Evolutionary conservation across 2,797 vertebrate genomes (phyloP).

Genomic region (Schizothorax lantsangensis): DNA sequence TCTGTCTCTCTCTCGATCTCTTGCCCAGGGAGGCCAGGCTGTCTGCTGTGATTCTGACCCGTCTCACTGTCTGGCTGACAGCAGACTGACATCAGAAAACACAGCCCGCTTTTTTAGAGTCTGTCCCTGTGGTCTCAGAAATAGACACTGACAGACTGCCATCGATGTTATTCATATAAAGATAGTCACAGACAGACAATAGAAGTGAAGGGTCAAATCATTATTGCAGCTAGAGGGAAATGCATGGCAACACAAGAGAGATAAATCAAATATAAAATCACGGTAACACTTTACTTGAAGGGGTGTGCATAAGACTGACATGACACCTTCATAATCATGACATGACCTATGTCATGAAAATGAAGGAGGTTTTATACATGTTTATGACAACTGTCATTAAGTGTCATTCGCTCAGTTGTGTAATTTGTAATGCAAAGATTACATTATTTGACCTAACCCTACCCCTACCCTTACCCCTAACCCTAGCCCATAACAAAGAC

Average conservation of each 20-base stretch:
- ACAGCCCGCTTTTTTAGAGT: not conserved
- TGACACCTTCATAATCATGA: no score
- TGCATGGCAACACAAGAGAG: not conserved
- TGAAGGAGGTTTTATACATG: no score
- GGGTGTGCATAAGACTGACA: no score
- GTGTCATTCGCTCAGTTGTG: no score
- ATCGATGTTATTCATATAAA: not conserved
- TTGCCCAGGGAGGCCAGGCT: not conserved
- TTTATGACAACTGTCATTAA: no score
- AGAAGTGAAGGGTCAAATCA: not conserved
- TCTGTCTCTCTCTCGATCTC: not conserved
- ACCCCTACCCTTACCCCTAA: no score
- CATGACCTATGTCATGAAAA: no score
- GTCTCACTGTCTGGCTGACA: not conserved
- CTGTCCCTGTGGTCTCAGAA: not conserved
- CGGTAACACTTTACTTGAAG: no score
- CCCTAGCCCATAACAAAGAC: no score
- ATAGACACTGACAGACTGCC: not conserved
- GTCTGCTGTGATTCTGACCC: not conserved
- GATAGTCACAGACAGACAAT: slow-evolving; percentile 7
- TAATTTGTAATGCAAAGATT: no score
- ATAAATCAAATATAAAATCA: not conserved
- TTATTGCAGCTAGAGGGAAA: not conserved
- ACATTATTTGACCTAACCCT: no score
- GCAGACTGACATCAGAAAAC: not conserved